Conservation (phyloP, 1,140 invertebrate genomes). For the Palaemon carinicauda region DNA sequence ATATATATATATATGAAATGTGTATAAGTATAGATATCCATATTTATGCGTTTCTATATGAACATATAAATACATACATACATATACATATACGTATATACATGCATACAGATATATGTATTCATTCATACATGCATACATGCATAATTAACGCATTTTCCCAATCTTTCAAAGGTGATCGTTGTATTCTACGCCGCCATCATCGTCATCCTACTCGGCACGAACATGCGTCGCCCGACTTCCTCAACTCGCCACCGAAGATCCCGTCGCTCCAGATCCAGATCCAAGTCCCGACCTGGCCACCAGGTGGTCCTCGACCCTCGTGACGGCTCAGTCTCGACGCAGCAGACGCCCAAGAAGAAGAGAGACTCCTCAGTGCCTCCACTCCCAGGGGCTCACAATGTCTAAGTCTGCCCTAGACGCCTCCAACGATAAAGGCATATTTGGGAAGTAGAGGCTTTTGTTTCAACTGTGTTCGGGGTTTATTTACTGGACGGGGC, state of each 20-base stretch:
- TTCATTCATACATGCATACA: not conserved
- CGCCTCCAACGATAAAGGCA: no score
- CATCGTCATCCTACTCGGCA: constrained; percentile 25
- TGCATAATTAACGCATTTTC: not conserved
- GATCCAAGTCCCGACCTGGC: not conserved
- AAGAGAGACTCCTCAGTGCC: not conserved
- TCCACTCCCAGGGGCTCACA: no score
- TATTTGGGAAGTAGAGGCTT: no score
- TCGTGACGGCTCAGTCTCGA: constrained; percentile 15
- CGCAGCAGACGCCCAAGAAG: constrained; percentile 22
- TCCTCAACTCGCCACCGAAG: not conserved
- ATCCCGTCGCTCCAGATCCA: not conserved
- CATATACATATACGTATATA: not conserved
- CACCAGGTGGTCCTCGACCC: constrained; percentile 27
- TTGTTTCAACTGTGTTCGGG: no score
- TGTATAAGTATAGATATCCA: not conserved
- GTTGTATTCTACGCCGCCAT: constrained; percentile 26
- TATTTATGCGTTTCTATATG: no score
- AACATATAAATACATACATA: not conserved
- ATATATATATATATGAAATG: not conserved
- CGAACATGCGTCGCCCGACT: constrained; percentile 15
- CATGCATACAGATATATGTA: not conserved
- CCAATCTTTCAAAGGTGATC: constrained; percentile 6
- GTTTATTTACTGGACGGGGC: no score
- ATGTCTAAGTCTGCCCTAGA: no score